Conservation (phyloP, 1,140 invertebrate species). For the Drosophila oshimai region DNA sequence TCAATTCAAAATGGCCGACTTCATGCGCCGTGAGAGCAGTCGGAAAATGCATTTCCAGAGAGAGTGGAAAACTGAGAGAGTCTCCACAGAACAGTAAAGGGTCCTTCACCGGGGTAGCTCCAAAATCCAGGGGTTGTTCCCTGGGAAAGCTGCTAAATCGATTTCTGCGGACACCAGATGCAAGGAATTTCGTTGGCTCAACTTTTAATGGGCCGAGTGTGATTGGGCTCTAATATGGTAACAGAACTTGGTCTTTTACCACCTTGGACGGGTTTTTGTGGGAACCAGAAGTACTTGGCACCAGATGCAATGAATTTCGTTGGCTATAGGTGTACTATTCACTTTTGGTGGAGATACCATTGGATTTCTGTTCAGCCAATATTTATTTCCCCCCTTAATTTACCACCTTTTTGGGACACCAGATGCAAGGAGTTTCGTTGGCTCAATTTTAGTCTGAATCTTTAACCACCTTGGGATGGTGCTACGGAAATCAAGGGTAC, state of each 20-base stretch:
- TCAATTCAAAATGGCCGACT: conserved; percentile 74
- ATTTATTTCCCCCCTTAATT: not conserved
- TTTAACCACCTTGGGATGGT: no score
- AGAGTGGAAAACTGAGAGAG: conserved; percentile 24
- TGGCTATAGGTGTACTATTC: not conserved
- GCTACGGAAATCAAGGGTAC: no score
- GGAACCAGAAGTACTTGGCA: not conserved
- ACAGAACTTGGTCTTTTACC: conserved; percentile 1
- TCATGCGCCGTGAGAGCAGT: conserved; percentile 55
- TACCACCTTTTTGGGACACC: conserved; percentile 3
- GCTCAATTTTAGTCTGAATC: no score
- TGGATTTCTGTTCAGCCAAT: not conserved
- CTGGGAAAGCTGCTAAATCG: conserved; percentile 51
- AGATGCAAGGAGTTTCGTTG: conserved; percentile 41
- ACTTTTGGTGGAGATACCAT: not conserved
- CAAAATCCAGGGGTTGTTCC: conserved; percentile 13
- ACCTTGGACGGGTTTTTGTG: not conserved
- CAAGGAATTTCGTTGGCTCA: conserved; percentile 70
- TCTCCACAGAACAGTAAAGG: conserved; percentile 47
- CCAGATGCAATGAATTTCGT: conserved; percentile 36
- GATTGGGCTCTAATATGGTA: conserved; percentile 48
- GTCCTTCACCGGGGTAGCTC: conserved; percentile 38
- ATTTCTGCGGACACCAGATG: conserved; percentile 74
- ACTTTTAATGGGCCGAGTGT: conserved; percentile 12
- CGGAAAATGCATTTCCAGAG: conserved; percentile 26